Conservation (phyloP, 2,888 invertebrate species). For the Cephus pygmeus region DNA sequence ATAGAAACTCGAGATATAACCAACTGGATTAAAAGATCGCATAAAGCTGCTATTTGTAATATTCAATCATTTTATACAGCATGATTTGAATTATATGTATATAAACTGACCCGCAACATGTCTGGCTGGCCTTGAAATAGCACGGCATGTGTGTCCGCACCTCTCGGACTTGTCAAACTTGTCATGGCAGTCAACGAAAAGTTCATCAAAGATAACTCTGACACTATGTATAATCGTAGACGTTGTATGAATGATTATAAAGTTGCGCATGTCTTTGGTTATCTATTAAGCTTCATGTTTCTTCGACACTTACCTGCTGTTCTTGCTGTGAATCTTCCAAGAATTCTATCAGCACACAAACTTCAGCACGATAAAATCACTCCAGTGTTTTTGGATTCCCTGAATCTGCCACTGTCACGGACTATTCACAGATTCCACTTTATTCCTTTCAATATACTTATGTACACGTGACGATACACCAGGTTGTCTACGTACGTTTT, state of each 20-base stretch:
- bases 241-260: background rate
- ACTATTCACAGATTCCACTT: background rate
- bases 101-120: conserved; percentile 31
- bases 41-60: background rate
- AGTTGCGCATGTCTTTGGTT: background rate
- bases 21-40: background rate
- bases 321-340: background rate
- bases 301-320: background rate
- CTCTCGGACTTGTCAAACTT: conserved; percentile 4
- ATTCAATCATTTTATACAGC: background rate
- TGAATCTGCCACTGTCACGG: background rate
- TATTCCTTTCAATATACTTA: background rate
- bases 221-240: background rate
- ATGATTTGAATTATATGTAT: background rate
- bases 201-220: background rate
- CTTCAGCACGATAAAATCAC: background rate
- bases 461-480: background rate
- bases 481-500: background rate
- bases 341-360: background rate
- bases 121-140: conserved; percentile 41
- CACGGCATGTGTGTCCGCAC: conserved; percentile 30
- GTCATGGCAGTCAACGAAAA: background rate
- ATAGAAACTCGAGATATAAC: background rate
- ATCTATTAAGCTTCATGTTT: background rate
- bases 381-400: background rate